These are phyloP conservation scores for Imbricaverruca yamaguchii DNA, from an alignment of 2,888 invertebrate species.

Conservation along the genomic window DNA sequence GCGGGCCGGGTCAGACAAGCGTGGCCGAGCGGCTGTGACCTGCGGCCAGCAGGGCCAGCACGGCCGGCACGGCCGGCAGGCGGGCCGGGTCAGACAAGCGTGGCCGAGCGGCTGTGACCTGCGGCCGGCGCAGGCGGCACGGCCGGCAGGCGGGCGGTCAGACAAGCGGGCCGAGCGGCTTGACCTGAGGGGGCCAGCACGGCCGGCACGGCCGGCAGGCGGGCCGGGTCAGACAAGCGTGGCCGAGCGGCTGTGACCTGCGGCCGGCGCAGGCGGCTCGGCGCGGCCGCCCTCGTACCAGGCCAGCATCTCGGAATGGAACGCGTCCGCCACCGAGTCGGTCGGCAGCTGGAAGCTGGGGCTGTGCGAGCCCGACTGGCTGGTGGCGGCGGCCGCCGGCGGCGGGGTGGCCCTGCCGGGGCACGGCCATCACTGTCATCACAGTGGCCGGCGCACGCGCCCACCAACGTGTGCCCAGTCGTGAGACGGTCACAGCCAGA, in stretches of 20 bases:
- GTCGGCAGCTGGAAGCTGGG: conserved; percentile 27
- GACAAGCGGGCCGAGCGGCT: too few relatives aligned
- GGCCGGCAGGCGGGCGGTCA: too few relatives aligned
- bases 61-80: too few relatives aligned
- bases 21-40: too few relatives aligned
- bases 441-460: too few relatives aligned
- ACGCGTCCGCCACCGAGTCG: conserved; percentile 44
- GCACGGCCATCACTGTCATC: neutral
- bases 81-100: neutral
- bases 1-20: too few relatives aligned
- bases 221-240: neutral
- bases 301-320: conserved; percentile 51
- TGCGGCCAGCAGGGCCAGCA: too few relatives aligned
- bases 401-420: conserved; percentile 21
- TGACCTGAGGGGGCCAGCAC: neutral
- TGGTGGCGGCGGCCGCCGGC: conserved; percentile 34
- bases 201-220: too few relatives aligned
- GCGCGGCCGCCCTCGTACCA: conserved; percentile 43
- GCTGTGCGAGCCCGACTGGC: conserved; percentile 37
- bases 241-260: neutral
- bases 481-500: too few relatives aligned
- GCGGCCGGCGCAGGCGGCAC: neutral
- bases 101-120: neutral
- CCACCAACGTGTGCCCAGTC: too few relatives aligned
- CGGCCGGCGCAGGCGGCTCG: neutral